Conservation (phyloP, 2,113 vertebrate genomes). For the Oriolus oriolus region DNA sequence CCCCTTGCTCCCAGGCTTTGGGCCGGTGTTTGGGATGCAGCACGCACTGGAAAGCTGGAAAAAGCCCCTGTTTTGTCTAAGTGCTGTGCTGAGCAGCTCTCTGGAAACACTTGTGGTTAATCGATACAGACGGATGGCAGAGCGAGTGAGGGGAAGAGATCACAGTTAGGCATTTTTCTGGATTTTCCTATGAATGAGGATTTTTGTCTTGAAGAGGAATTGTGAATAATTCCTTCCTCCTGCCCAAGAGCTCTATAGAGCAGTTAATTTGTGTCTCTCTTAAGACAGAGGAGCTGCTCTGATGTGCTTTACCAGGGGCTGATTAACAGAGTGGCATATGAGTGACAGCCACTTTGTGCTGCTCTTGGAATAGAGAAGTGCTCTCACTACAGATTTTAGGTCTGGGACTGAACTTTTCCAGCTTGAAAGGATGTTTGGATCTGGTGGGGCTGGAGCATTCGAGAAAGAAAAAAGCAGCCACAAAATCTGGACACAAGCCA, state of each 20-base stretch:
- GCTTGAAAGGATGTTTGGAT: not conserved
- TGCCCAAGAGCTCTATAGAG: not conserved
- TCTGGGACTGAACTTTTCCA: not conserved
- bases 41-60: not conserved
- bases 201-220: conserved; percentile 24
- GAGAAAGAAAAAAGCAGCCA: not conserved
- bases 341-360: conserved; percentile 1
- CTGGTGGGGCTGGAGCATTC: not conserved
- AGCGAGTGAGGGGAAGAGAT: not conserved
- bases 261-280: not conserved
- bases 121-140: not conserved
- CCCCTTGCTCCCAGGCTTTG: not conserved
- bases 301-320: not conserved
- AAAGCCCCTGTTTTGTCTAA: conserved; percentile 29
- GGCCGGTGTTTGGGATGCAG: not conserved
- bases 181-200: conserved; percentile 3
- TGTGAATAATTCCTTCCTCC: not conserved
- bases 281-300: not conserved
- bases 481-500: conserved; percentile 15
- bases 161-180: not conserved
- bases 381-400: not conserved
- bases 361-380: not conserved
- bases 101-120: conserved; percentile 10
- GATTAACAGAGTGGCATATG: not conserved
- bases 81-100: conserved; percentile 10